These are phyloP conservation scores for Druceiella hillmani DNA, from an alignment of 2,888 invertebrate species.

Conservation along the genomic window DNA sequence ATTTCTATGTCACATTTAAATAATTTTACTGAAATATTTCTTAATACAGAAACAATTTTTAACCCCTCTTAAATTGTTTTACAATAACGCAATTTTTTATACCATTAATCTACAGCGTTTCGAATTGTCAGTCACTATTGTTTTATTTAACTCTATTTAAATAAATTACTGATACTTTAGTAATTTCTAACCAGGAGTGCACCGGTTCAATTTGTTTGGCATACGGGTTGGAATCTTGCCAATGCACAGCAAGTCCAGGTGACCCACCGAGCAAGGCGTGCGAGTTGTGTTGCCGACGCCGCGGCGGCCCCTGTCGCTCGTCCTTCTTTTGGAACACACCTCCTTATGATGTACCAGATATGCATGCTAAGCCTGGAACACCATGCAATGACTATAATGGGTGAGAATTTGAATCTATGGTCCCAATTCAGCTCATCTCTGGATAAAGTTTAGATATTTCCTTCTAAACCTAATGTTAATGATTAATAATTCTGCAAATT, in stretches of 20 bases:
- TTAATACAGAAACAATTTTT: too few relatives aligned
- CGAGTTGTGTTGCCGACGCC: slow-evolving; percentile 86
- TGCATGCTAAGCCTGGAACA: slow-evolving; percentile 90
- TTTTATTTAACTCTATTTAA: too few relatives aligned
- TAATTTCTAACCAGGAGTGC: slow-evolving; percentile 64
- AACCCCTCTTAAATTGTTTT: too few relatives aligned
- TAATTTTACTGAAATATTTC: too few relatives aligned
- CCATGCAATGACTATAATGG: slow-evolving; percentile 93
- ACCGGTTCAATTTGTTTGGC: slow-evolving; percentile 97
- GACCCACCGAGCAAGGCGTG: slow-evolving; percentile 84
- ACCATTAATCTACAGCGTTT: too few relatives aligned
- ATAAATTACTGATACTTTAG: neutral
- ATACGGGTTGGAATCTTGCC: slow-evolving; percentile 94
- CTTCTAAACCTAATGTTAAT: slow-evolving; percentile 1
- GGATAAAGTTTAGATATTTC: neutral
- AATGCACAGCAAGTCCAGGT: slow-evolving; percentile 74
- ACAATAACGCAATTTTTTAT: too few relatives aligned
- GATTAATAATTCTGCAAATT: too few relatives aligned
- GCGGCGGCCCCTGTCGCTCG: slow-evolving; percentile 79
- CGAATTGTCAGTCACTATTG: too few relatives aligned
- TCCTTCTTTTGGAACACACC: slow-evolving; percentile 87
- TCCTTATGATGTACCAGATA: slow-evolving; percentile 88
- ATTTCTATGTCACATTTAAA: too few relatives aligned
- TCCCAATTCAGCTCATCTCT: neutral
- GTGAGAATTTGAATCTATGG: slow-evolving; percentile 29